Percentiles rank a stretch among this genome's conserved stretches.
Evolutionary conservation across 2,113 vertebrate species (phyloP).

Genomic region (Halcyon senegalensis): DNA sequence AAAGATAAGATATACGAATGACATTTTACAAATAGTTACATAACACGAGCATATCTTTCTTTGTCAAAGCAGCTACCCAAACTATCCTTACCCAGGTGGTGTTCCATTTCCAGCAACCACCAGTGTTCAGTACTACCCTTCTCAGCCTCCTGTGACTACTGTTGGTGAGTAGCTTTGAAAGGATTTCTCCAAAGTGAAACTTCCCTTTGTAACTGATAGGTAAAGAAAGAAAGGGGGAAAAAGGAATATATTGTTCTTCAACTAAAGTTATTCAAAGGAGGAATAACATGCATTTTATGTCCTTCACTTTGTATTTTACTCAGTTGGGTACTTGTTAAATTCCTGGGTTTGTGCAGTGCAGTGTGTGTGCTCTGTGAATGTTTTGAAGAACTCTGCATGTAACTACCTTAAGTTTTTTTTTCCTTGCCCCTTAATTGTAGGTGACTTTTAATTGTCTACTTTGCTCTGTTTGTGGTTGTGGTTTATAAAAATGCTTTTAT

Average conservation of each 20-base stretch:
- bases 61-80: constrained; percentile 85
- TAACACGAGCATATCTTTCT: not conserved
- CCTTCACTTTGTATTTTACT: not conserved
- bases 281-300: not conserved
- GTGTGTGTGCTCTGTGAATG: not conserved
- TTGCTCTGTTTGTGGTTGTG: not conserved
- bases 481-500: not conserved
- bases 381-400: not conserved
- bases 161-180: constrained; percentile 84
- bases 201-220: not conserved
- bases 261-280: not conserved
- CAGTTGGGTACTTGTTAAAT: not conserved
- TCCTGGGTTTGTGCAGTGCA: not conserved
- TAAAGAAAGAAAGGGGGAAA: not conserved
- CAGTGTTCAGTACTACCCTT: constrained; percentile 86
- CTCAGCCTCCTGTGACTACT: constrained; percentile 87
- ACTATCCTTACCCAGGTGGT: constrained; percentile 86
- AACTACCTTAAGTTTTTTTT: not conserved
- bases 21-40: not conserved
- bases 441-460: not conserved
- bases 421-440: not conserved
- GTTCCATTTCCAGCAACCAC: constrained; percentile 87
- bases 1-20: not conserved
- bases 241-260: not conserved
- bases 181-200: not conserved